phyloP scores from a whole-genome alignment of 2,888 invertebrate species.

The Dasysyrphus albostriatus region DNA sequence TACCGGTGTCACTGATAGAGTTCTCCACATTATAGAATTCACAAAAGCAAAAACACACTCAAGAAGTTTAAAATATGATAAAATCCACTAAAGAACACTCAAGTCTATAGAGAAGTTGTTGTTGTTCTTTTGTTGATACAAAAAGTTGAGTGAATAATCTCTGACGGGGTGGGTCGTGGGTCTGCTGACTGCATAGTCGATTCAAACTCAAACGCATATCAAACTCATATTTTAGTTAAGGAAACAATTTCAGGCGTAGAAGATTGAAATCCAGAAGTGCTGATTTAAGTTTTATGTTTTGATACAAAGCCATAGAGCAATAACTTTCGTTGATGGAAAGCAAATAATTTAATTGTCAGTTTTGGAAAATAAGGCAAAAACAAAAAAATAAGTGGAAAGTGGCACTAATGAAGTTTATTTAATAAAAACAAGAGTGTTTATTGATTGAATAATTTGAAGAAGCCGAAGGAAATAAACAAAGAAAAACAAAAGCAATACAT shows the following conservation, averaged over 20 bases:
- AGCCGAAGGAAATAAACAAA: neutral
- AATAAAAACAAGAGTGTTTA: neutral
- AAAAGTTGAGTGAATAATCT: conserved; percentile 13
- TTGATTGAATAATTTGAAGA: neutral
- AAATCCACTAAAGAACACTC: neutral
- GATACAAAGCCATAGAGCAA: neutral
- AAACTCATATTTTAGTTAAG: conserved; percentile 8
- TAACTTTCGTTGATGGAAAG: neutral
- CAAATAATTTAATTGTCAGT: neutral
- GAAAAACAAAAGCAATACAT: neutral
- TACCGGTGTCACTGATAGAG: neutral
- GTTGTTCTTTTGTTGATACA: neutral
- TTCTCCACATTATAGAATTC: no score
- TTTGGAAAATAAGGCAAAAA: neutral
- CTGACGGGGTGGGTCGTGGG: neutral
- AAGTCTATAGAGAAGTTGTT: neutral
- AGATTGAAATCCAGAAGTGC: neutral
- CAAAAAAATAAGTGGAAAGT: neutral
- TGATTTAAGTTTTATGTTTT: neutral
- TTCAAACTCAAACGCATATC: neutral
- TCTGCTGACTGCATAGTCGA: neutral
- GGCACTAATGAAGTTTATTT: neutral
- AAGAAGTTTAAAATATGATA: neutral
- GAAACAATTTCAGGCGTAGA: neutral
- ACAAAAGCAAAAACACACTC: neutral